phyloP scores from a whole-genome alignment of 2,113 vertebrate genomes.

The Cyphomyrus plagiostoma region DNA sequence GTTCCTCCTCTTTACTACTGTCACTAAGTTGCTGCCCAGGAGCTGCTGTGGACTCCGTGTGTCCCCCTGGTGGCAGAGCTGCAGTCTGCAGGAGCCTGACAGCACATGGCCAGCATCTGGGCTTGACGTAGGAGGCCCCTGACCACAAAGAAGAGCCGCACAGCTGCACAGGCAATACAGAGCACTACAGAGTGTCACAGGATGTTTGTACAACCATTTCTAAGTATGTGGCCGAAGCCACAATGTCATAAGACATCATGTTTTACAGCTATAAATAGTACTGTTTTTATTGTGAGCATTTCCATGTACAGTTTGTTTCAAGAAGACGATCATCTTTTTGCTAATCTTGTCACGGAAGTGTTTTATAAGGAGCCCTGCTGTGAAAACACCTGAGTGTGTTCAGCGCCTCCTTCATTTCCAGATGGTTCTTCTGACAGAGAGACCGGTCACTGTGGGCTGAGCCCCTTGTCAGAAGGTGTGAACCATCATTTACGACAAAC shows the following conservation, averaged over 20 bases:
- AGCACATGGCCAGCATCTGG: neutral
- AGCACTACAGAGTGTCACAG: neutral
- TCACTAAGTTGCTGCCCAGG: constrained; percentile 54
- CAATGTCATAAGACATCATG: neutral
- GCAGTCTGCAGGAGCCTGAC: constrained; percentile 31
- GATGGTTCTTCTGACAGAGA: constrained; percentile 7
- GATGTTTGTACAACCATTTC: neutral
- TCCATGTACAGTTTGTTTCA: neutral
- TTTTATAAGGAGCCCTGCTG: neutral
- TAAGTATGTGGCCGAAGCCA: neutral
- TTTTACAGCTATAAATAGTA: neutral
- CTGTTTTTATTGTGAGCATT: neutral
- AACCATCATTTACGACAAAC: neutral
- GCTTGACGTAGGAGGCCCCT: neutral
- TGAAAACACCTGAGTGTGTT: neutral
- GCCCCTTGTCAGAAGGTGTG: neutral
- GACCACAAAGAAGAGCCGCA: neutral
- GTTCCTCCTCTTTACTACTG: constrained; percentile 24
- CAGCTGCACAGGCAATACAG: neutral
- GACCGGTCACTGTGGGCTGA: constrained; percentile 1
- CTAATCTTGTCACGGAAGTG: neutral
- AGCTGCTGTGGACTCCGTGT: constrained; percentile 44
- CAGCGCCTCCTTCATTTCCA: neutral
- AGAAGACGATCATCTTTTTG: neutral
- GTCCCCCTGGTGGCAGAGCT: neutral